These are phyloP conservation scores for Drosophila leonis DNA, from an alignment of 2,888 invertebrate species.

Conservation along the genomic window DNA sequence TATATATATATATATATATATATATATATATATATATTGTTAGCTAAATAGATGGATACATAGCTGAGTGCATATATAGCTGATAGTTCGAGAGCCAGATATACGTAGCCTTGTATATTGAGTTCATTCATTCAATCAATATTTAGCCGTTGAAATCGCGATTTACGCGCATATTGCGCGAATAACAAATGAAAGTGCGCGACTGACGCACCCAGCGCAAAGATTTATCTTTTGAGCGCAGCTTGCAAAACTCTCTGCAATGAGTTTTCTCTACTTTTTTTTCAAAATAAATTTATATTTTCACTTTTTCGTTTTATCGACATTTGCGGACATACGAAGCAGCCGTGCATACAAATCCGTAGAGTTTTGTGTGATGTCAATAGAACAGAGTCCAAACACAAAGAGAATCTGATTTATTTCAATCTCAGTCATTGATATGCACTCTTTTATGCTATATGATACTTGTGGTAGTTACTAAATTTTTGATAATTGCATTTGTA, in stretches of 20 bases:
- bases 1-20: slow-evolving; percentile 19
- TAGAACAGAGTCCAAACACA: not conserved
- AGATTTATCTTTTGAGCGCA: slow-evolving; percentile 64
- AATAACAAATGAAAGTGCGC: slow-evolving; percentile 76
- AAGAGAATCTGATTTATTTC: slow-evolving; percentile 1
- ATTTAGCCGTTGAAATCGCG: slow-evolving; percentile 79
- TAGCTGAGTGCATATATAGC: slow-evolving; percentile 31
- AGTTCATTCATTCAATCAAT: slow-evolving; percentile 76
- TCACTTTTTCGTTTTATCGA: slow-evolving; percentile 4
- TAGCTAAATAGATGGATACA: slow-evolving; percentile 13
- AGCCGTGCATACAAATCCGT: slow-evolving; percentile 23
- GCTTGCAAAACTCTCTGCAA: slow-evolving; percentile 39
- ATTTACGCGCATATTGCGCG: slow-evolving; percentile 80
- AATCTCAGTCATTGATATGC: slow-evolving; percentile 8
- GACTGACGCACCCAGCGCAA: slow-evolving; percentile 40
- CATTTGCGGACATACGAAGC: slow-evolving; percentile 3
- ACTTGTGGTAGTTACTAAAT: not conserved
- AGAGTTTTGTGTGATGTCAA: slow-evolving; percentile 16
- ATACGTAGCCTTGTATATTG: slow-evolving; percentile 50
- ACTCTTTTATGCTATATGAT: not conserved
- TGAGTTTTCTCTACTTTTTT: slow-evolving; percentile 12
- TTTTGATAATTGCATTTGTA: too few relatives aligned
- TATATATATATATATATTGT: slow-evolving; percentile 14
- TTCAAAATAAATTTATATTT: slow-evolving; percentile 23
- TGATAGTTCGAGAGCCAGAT: slow-evolving; percentile 32